Percentiles rank a stretch among this genome's conserved stretches.
Evolutionary conservation across 2,113 vertebrate species (phyloP).

Genomic region (Rallus limicola): DNA sequence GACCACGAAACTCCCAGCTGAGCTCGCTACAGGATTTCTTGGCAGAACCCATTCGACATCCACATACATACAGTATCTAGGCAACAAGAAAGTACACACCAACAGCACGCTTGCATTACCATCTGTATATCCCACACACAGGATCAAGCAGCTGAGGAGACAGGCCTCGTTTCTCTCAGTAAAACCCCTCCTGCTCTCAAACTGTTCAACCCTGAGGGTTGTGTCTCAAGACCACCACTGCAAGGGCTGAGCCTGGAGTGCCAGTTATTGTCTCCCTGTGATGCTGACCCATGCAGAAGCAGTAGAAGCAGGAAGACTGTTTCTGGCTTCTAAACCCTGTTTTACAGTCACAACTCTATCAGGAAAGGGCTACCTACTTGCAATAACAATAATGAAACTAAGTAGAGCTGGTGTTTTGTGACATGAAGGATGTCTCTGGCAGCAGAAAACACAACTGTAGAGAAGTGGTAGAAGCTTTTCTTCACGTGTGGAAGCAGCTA

Average conservation of each 20-base stretch:
- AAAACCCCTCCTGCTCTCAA: background rate
- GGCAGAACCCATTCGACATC: background rate
- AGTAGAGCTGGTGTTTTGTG: background rate
- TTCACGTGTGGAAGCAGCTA: background rate
- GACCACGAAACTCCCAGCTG: background rate
- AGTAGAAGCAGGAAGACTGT: background rate
- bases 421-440: background rate
- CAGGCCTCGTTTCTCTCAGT: background rate
- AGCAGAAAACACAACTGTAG: background rate
- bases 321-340: background rate
- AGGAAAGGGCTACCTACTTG: background rate
- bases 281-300: background rate
- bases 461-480: background rate
- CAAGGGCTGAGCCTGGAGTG: background rate
- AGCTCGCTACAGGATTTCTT: background rate
- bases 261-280: background rate
- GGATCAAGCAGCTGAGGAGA: background rate
- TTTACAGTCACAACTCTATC: background rate
- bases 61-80: background rate
- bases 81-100: background rate
- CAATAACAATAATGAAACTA: background rate
- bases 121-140: accelerated
- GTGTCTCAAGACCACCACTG: background rate
- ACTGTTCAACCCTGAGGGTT: background rate
- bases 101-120: background rate